Evolutionary conservation across 2,797 vertebrate genomes (phyloP), one percentile per base, ranked within the genome.

Genomic region (Lithobates sylvaticus): DNA sequence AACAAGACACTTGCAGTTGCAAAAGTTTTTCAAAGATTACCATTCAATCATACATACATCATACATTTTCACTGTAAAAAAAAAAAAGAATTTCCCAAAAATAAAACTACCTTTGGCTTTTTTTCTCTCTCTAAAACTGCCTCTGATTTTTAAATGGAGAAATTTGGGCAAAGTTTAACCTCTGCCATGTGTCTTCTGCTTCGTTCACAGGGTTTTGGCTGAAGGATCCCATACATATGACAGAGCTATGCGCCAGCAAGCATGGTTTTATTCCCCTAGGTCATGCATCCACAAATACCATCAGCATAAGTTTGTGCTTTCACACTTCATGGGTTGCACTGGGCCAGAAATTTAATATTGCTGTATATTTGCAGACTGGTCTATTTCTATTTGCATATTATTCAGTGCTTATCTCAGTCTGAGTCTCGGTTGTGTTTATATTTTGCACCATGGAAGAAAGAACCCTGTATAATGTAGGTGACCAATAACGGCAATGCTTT

Each of bases 251-350:
- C 47, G 3, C 76, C 83, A 78, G 29, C n/a, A 78, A 64, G 18
- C 83, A 70, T 34, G 64, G 69, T 76, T 76, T 84, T 34, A 39
- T 44, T 68, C 50, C 29, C 61, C 10, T 18, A 32, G 54, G 76
- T 77, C 74, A 84, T 74, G 76, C 64, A 70, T 42, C 32, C 32
- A 39, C 69, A 42, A 36, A 58, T n/a, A 34, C 18, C 68, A 78
- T 78, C 68, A 72, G 36, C 50, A 78, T 78, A 78, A 23, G 34
- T 16, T 84, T 70, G 16, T 72, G 68, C 50, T 78, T 84, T 78
- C 67, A 84, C 75, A 78, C 67, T 71, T 70, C 73, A 84, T 78
- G 70, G 23, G 47, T 29, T 34, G 32, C 83, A 29, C 26, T 29
- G 54, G 21, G 76, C 34, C 23, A 77, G 44, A 61, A 61, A 78